These are phyloP conservation scores for Cololabis saira DNA, from an alignment of 2,113 vertebrate genomes.

Conservation along the genomic window DNA sequence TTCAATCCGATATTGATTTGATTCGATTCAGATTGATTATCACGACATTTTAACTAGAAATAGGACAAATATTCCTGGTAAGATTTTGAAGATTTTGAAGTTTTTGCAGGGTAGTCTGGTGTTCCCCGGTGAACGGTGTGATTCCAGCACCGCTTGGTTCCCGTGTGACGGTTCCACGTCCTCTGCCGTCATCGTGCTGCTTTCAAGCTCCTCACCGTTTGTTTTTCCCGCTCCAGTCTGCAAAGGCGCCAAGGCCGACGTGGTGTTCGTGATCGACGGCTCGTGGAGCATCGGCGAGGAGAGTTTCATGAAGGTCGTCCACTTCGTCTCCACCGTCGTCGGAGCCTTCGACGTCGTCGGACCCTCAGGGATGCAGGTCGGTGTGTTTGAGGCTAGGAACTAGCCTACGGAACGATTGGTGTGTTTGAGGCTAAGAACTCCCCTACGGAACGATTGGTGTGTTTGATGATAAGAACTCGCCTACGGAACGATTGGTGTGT, in stretches of 20 bases:
- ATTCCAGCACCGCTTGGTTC: too few species aligned
- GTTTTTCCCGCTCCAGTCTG: slow-evolving; percentile 83
- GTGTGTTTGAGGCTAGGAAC: neutral
- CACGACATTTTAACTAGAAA: too few species aligned
- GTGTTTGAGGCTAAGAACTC: neutral
- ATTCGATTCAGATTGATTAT: too few species aligned
- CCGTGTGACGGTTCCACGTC: too few species aligned
- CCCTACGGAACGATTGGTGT: slow-evolving; percentile 75
- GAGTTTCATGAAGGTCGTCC: slow-evolving; percentile 94
- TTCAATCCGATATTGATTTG: too few species aligned
- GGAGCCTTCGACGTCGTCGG: slow-evolving; percentile 91
- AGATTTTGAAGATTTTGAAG: too few species aligned
- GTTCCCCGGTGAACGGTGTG: too few species aligned
- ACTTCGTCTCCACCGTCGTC: slow-evolving; percentile 91
- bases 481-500: slow-evolving; percentile 73
- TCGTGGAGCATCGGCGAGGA: slow-evolving; percentile 99
- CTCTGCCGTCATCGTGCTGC: neutral
- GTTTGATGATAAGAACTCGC: neutral
- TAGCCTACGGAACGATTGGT: neutral
- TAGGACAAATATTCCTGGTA: too few species aligned
- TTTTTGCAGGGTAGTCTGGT: too few species aligned
- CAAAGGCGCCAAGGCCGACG: slow-evolving; percentile 96
- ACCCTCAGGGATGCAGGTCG: slow-evolving; percentile 94
- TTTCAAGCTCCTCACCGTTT: neutral
- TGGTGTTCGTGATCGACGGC: slow-evolving; percentile 96